phyloP scores from a whole-genome alignment of 2,113 vertebrate genomes.

The Dissostichus mawsoni region DNA sequence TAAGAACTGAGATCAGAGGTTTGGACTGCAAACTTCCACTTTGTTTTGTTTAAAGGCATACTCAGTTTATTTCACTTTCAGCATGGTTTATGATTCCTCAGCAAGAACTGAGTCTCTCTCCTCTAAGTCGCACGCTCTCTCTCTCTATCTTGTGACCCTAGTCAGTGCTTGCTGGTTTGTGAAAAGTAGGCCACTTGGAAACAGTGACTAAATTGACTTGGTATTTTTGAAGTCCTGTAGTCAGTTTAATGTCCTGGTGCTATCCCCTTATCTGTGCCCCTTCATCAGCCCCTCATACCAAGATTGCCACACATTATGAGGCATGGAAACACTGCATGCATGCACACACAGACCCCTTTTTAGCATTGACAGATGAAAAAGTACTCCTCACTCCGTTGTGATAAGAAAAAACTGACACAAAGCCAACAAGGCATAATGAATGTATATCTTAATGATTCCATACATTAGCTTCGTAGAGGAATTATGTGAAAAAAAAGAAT shows the following conservation, averaged over 20 bases:
- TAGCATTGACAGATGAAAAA: neutral
- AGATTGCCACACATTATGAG: constrained; percentile 20
- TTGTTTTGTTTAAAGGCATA: constrained; percentile 1
- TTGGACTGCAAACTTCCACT: constrained; percentile 17
- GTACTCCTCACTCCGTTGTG: neutral
- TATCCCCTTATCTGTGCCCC: constrained; percentile 58
- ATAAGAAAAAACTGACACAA: neutral
- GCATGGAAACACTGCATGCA: neutral
- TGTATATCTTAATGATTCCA: neutral
- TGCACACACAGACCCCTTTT: neutral
- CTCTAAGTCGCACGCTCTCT: constrained; percentile 14
- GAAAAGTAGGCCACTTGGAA: constrained; percentile 82
- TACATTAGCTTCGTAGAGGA: neutral
- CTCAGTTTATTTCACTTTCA: constrained; percentile 35
- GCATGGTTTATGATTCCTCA: constrained; percentile 16
- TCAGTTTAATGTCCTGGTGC: constrained; percentile 60
- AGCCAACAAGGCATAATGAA: constrained; percentile 6
- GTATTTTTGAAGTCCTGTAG: constrained; percentile 78
- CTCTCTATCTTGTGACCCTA: constrained; percentile 76
- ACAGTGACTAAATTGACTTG: constrained; percentile 80
- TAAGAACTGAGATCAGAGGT: constrained; percentile 47
- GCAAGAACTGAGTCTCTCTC: constrained; percentile 7
- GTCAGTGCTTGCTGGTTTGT: constrained; percentile 62
- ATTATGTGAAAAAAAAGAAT: neutral
- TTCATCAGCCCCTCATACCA: constrained; percentile 52